Percentiles rank a stretch among this genome's conserved stretches.
Evolutionary conservation across 1,140 invertebrate genomes (phyloP).

Genomic region (Popillia japonica): DNA sequence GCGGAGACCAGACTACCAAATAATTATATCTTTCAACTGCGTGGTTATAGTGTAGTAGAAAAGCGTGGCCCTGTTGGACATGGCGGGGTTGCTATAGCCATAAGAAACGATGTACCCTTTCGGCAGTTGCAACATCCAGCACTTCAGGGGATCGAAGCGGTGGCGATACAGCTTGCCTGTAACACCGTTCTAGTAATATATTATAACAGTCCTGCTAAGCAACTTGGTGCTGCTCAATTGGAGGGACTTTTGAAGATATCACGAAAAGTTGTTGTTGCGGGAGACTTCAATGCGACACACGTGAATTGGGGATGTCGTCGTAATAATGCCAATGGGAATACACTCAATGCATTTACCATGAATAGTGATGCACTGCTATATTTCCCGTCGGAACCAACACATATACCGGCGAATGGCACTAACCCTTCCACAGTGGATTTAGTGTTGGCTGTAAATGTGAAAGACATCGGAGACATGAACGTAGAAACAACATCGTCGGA

Average conservation of each 20-base stretch:
- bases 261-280: background rate
- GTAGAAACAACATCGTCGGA: background rate
- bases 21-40: no score
- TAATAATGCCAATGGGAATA: background rate
- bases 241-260: background rate
- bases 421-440: background rate
- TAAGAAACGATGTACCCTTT: no score
- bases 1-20: no score
- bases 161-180: no score
- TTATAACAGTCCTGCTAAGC: background rate
- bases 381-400: background rate
- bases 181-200: no score
- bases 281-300: slow-evolving; percentile 1
- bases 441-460: background rate
- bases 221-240: background rate
- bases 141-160: no score
- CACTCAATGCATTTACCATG: background rate
- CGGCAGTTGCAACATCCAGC: no score
- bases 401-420: background rate
- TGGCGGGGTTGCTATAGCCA: no score
- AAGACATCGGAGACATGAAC: background rate
- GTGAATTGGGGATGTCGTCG: background rate
- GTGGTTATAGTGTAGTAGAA: no score
- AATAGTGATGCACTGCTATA: background rate
- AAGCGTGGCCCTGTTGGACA: no score